Conservation (phyloP, 2,113 vertebrate species). For the Cyanocitta stelleri region DNA sequence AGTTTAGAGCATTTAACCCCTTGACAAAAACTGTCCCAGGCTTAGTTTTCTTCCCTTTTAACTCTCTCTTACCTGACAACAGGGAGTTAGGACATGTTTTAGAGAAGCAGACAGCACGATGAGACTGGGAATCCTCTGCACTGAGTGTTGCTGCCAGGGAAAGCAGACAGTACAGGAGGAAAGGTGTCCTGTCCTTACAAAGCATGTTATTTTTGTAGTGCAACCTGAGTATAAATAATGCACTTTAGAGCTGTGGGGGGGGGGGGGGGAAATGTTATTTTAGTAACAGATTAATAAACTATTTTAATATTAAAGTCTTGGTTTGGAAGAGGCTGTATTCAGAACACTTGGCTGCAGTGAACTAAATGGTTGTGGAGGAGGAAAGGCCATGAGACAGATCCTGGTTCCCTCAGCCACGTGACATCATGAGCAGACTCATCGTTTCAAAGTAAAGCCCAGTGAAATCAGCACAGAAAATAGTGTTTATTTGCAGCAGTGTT, state of each 20-base stretch:
- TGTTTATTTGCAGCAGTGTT: conserved; percentile 34
- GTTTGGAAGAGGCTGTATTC: conserved; percentile 2
- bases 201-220: conserved; percentile 1
- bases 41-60: not conserved
- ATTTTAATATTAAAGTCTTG: conserved; percentile 60
- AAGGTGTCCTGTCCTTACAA: not conserved
- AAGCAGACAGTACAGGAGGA: not conserved
- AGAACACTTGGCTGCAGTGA: not conserved
- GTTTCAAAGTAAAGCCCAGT: not conserved
- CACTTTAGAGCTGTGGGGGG: conserved; percentile 58
- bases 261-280: not conserved
- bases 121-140: not conserved
- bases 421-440: not conserved
- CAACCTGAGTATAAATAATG: not conserved
- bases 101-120: not conserved
- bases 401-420: not conserved
- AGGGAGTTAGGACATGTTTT: not conserved
- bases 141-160: not conserved
- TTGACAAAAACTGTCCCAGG: not conserved
- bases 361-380: not conserved
- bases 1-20: not conserved
- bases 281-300: conserved; percentile 75
- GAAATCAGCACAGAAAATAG: not conserved
- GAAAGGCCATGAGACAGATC: too few relatives aligned
- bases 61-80: not conserved